Evolutionary conservation across 1,140 invertebrate species (phyloP).

Genomic region (Sycobia sp.): DNA sequence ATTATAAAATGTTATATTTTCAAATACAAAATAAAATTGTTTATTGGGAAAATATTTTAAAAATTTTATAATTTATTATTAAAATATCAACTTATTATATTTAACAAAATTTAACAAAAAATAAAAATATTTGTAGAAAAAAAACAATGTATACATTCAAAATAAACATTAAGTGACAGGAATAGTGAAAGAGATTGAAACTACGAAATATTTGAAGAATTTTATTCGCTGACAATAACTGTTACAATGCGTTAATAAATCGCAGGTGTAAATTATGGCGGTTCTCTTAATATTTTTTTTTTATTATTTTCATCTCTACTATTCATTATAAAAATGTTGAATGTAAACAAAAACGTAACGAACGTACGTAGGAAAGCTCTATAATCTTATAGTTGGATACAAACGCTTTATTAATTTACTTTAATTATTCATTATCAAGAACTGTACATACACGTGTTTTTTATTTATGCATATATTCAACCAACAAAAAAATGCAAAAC

Average conservation of each 20-base stretch:
- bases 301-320: constrained; percentile 30
- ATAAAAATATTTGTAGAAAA: too few relatives aligned
- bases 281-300: constrained; percentile 20
- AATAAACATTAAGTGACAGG: too few relatives aligned
- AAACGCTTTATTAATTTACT: constrained; percentile 28
- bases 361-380: constrained; percentile 35
- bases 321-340: constrained; percentile 36
- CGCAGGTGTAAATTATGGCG: constrained; percentile 34
- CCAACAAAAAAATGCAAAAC: constrained; percentile 31
- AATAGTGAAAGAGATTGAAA: constrained; percentile 14
- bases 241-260: constrained; percentile 34
- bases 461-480: constrained; percentile 31
- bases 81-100: too few relatives aligned
- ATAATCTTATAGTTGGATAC: constrained; percentile 28
- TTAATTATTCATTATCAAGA: constrained; percentile 30
- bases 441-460: constrained; percentile 30
- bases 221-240: constrained; percentile 36
- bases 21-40: too few relatives aligned
- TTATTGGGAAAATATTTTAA: too few relatives aligned
- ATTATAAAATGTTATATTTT: too few relatives aligned
- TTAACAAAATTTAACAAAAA: too few relatives aligned
- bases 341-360: constrained; percentile 38
- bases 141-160: too few relatives aligned
- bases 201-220: constrained; percentile 37
- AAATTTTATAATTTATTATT: too few relatives aligned